Evolutionary conservation across 2,113 vertebrate species (phyloP), one percentile per base, ranked within the genome.

Genomic region (Sterrhoptilus dennistouni): DNA sequence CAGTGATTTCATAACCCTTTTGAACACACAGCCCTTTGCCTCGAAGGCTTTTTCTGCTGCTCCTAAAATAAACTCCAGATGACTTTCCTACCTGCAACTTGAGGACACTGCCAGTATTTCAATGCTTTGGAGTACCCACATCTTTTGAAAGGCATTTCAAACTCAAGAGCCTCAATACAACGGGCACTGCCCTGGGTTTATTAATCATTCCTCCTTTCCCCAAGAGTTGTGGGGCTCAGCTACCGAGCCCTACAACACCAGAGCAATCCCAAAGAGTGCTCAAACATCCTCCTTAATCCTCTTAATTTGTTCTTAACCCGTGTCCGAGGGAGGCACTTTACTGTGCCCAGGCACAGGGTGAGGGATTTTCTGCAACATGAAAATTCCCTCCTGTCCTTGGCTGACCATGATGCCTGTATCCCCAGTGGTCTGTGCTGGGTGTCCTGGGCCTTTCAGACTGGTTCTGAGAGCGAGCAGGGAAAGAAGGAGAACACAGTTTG

Each of bases 21-120:
- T 89, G 60, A 87, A 59, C 35, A 78, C 60, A 87, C 28, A 72
- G 52, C 22, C 57, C 49, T 94, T 78, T 82, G 74, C 91, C 87
- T 85, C 29, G n/a, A 79, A 90, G 92, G 74, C 49, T 82, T 95
- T 93, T 84, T 68, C 74, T 85, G 44, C 28, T 81, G 27, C 68
- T 91, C 57, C 49, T 53, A 90, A 95, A 94, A 95, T 85, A 95
- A 94, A 85, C 71, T 93, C 92, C 82, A 90, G 74, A 83, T 94
- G 90, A 87, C 49, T 94, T 93, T 93, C 93, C 63, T 91, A 96
- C 95, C 90, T 96, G 85, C 68, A 85, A 91, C 70, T 85, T 85
- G 74, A 94, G 92, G 92, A 93, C 70, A 56, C n/a, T 49, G 40
- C 15, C 53, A 87, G 57, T 71, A 87, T 89, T 85, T 83, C 85